Evolutionary conservation across 2,113 vertebrate genomes (phyloP).

Genomic region (Lagenorhynchus albirostris): DNA sequence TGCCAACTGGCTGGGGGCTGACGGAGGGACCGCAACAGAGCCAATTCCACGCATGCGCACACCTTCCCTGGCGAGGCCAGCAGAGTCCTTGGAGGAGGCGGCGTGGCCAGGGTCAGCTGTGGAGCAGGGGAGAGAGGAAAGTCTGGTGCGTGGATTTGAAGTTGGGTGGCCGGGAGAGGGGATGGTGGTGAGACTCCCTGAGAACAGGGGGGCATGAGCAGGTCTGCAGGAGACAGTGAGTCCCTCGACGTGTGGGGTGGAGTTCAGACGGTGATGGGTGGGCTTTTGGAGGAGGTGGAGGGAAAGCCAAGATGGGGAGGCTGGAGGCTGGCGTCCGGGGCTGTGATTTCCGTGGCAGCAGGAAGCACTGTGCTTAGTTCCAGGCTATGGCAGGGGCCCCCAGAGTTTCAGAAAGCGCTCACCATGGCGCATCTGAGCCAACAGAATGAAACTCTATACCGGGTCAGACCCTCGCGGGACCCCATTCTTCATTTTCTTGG

Average conservation of each 20-base stretch:
- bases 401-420: not conserved
- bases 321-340: not conserved
- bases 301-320: not conserved
- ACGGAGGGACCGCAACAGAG: not conserved
- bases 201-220: not conserved
- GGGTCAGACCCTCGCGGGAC: not conserved
- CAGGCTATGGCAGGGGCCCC: not conserved
- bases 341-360: not conserved
- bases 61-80: not conserved
- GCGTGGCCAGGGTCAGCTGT: not conserved
- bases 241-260: not conserved
- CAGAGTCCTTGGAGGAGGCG: not conserved
- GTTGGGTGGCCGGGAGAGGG: not conserved
- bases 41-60: not conserved
- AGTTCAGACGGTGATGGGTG: rapidly evolving
- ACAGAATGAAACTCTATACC: constrained; percentile 61
- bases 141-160: not conserved
- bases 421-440: constrained; percentile 61
- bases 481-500: constrained; percentile 67
- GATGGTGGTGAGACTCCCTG: not conserved
- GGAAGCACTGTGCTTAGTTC: not conserved
- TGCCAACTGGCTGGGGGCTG: not conserved
- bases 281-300: not conserved
- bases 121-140: not conserved
- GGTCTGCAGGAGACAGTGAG: not conserved